Conservation (phyloP, 1,140 invertebrate species). For the Pseudomyrmex gracilis region DNA sequence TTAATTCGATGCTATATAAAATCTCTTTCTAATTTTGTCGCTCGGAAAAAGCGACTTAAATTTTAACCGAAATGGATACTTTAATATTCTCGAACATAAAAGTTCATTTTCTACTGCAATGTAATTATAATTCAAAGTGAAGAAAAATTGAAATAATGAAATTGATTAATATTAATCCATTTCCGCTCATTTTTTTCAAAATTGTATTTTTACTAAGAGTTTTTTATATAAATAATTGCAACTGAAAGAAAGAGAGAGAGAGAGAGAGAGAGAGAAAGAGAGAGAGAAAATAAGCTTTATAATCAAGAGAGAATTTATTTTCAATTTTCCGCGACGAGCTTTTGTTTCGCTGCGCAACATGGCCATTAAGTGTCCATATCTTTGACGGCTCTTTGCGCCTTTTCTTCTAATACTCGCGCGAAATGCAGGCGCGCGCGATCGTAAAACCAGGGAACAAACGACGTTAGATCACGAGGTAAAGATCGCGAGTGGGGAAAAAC, state of each 20-base stretch:
- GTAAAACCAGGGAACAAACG: slow-evolving; percentile 69
- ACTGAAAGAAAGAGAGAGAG: not conserved
- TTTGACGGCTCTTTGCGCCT: not conserved
- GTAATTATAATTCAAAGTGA: too few species aligned
- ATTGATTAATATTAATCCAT: too few species aligned
- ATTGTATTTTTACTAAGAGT: not conserved
- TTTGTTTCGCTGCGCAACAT: not conserved
- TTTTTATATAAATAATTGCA: not conserved
- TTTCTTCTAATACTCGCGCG: slow-evolving; percentile 35
- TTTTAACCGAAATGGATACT: too few species aligned
- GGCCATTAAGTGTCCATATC: slow-evolving; percentile 10
- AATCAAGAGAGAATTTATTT: not conserved
- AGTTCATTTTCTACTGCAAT: too few species aligned
- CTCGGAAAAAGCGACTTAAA: too few species aligned
- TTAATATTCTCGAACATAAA: too few species aligned
- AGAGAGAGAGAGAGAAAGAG: too few species aligned
- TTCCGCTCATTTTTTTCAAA: not conserved
- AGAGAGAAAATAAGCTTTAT: too few species aligned
- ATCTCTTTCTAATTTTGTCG: too few species aligned
- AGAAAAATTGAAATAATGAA: too few species aligned
- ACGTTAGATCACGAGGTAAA: slow-evolving; percentile 67
- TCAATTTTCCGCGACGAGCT: slow-evolving; percentile 5
- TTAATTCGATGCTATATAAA: too few species aligned
- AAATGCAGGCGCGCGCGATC: slow-evolving; percentile 56
- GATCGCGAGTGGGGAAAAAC: slow-evolving; percentile 60